Conservation (phyloP, 2,888 invertebrate genomes). For the Caenorhabditis imperialis region DNA sequence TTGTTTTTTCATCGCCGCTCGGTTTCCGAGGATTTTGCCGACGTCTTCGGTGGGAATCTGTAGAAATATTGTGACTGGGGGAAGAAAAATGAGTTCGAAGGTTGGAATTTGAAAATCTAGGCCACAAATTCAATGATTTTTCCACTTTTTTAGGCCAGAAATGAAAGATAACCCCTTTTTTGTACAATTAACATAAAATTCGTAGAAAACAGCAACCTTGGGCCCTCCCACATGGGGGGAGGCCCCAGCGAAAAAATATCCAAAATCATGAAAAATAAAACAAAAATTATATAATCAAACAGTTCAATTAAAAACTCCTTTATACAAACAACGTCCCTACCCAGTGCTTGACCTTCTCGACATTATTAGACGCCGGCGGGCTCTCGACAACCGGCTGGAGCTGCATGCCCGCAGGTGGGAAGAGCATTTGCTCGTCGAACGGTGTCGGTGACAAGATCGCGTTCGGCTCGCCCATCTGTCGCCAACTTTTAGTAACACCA, state of each 20-base stretch:
- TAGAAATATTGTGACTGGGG: too few relatives aligned
- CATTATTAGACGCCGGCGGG: conserved; percentile 11
- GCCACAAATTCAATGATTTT: too few relatives aligned
- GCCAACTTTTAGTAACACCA: too few relatives aligned
- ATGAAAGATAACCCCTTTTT: too few relatives aligned
- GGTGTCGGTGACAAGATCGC: conserved; percentile 50
- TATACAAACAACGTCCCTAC: too few relatives aligned
- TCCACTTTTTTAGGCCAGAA: too few relatives aligned
- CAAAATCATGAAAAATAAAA: neutral
- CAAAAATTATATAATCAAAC: neutral
- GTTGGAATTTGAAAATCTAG: conserved; percentile 17
- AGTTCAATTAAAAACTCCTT: too few relatives aligned
- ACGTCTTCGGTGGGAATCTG: conserved; percentile 28
- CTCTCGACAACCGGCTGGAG: neutral
- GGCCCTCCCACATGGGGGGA: too few relatives aligned
- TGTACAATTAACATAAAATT: too few relatives aligned
- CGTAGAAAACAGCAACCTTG: too few relatives aligned
- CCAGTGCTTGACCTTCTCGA: conserved; percentile 39
- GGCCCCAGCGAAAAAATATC: neutral
- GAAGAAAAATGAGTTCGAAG: too few relatives aligned
- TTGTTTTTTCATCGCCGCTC: conserved; percentile 42
- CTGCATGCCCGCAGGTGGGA: conserved; percentile 9
- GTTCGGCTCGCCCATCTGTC: conserved; percentile 49
- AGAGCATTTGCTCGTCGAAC: conserved; percentile 19
- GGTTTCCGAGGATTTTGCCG: conserved; percentile 33